phyloP scores from a whole-genome alignment of 2,113 vertebrate genomes.

The Glareola pratincola region DNA sequence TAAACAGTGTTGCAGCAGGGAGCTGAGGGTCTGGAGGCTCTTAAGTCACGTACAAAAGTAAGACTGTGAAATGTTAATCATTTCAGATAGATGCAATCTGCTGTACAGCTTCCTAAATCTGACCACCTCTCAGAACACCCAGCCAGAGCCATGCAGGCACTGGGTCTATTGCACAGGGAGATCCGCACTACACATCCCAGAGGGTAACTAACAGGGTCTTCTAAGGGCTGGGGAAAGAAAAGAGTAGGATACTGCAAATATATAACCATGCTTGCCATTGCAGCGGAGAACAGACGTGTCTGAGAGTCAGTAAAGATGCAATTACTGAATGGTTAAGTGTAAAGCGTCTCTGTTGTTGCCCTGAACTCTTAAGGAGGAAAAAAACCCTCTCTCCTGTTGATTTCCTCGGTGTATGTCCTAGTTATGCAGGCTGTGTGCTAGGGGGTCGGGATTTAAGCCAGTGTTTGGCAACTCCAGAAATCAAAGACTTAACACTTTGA shows the following conservation, averaged over 20 bases:
- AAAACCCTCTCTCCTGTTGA: neutral
- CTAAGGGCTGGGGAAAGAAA: neutral
- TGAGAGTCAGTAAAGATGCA: neutral
- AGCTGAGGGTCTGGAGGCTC: neutral
- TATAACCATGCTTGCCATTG: neutral
- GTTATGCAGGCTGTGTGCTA: neutral
- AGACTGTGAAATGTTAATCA: neutral
- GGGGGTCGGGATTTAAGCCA: neutral
- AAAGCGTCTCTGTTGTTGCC: neutral
- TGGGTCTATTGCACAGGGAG: neutral
- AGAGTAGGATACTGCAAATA: neutral
- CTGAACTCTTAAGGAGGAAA: neutral
- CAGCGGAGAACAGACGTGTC: neutral
- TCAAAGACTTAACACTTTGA: conserved; percentile 1
- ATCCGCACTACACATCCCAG: rapidly evolving
- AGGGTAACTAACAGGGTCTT: neutral
- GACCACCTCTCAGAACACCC: neutral
- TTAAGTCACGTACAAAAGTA: neutral
- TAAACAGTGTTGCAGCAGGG: rapidly evolving
- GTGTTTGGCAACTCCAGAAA: conserved; percentile 25
- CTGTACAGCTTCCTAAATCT: neutral
- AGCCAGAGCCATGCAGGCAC: neutral
- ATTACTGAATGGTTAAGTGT: neutral
- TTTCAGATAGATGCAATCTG: neutral
- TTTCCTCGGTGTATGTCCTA: neutral